A percentile compares a stretch with the other conserved stretches of the same genome.
Conservation (phyloP, 2,888 invertebrate genomes). For the Melinaea menophilus region DNA sequence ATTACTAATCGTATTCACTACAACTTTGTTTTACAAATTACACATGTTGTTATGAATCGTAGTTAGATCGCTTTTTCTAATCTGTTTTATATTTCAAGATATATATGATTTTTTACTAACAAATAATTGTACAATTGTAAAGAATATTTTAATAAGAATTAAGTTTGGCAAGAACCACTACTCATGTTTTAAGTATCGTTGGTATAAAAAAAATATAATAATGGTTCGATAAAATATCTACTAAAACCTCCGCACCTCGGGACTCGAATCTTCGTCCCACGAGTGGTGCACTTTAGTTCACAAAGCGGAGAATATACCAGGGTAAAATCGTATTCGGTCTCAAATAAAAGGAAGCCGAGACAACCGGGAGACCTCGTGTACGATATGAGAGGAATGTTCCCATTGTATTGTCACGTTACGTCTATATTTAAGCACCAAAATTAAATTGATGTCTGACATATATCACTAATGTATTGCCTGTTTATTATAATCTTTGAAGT, state of each 20-base stretch:
- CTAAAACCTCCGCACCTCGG: constrained; percentile 12
- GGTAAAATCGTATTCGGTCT: constrained; percentile 61
- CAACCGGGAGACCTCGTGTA: constrained; percentile 43
- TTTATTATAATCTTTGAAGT: too few relatives aligned
- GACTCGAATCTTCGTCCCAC: constrained; percentile 28
- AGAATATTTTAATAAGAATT: too few relatives aligned
- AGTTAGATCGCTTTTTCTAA: not conserved
- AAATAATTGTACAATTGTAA: too few relatives aligned
- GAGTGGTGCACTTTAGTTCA: constrained; percentile 31
- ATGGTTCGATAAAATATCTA: not conserved
- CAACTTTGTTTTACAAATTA: not conserved
- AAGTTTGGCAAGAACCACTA: too few relatives aligned
- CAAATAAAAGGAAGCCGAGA: constrained; percentile 61
- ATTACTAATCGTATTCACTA: not conserved
- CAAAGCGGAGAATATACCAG: constrained; percentile 39
- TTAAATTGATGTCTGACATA: too few relatives aligned
- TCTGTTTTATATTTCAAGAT: too few relatives aligned
- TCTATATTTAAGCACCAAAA: too few relatives aligned
- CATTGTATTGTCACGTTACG: constrained; percentile 34
- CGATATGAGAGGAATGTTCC: constrained; percentile 41
- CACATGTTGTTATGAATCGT: not conserved
- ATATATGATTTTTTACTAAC: too few relatives aligned
- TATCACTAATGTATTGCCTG: too few relatives aligned
- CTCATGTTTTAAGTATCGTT: too few relatives aligned
- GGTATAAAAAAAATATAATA: too few relatives aligned